Evolutionary conservation across 1,140 invertebrate genomes (phyloP).

Genomic region (Saccostrea glomerata): DNA sequence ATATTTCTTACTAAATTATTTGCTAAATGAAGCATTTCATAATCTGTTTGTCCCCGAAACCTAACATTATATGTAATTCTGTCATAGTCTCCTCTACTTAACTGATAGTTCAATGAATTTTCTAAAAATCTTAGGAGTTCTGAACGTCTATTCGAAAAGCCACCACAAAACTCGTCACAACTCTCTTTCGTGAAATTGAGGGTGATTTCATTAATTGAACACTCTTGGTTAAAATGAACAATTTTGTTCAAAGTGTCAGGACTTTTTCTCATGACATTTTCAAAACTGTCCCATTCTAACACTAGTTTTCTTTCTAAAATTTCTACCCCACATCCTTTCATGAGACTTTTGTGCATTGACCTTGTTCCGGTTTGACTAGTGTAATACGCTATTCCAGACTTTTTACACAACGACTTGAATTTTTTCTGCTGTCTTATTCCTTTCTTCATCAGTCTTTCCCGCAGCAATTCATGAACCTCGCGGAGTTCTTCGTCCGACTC

Average conservation of each 20-base stretch:
- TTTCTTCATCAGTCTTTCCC: background rate
- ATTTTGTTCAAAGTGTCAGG: background rate
- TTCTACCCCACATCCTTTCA: background rate
- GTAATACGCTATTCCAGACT: background rate
- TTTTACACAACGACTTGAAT: background rate
- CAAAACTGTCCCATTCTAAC: background rate
- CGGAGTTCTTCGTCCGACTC: background rate
- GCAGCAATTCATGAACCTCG: background rate
- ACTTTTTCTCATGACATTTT: background rate
- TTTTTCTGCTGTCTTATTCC: background rate
- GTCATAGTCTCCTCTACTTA: too few relatives aligned
- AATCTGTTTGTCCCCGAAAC: too few relatives aligned
- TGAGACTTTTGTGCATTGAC: background rate
- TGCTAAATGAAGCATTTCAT: too few relatives aligned
- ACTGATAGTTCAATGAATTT: too few relatives aligned
- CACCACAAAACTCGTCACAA: too few relatives aligned
- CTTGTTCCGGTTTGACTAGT: background rate
- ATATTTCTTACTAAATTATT: too few relatives aligned
- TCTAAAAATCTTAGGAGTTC: too few relatives aligned
- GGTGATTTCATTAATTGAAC: too few relatives aligned
- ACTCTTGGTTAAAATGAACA: too few relatives aligned
- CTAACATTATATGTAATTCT: too few relatives aligned
- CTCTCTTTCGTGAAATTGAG: too few relatives aligned
- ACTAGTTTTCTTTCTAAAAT: background rate
- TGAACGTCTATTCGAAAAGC: too few relatives aligned